A percentile compares a stretch with the other conserved stretches of the same genome.
Evolutionary conservation across 2,888 invertebrate genomes (phyloP).

Genomic region (Isoperla grammatica): DNA sequence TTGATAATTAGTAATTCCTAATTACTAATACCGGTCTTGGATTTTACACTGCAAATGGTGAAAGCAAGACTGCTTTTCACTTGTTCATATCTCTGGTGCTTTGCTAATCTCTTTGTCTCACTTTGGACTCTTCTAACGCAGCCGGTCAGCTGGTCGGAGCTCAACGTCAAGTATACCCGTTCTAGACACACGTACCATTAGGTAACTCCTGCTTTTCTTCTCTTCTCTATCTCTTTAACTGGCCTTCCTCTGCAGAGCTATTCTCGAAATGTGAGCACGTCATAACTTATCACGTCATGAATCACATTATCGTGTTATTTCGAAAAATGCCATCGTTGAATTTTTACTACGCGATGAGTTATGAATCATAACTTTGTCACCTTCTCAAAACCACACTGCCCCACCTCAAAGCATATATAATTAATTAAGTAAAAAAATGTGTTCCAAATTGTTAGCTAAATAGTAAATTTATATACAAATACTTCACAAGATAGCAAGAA

Average conservation of each 20-base stretch:
- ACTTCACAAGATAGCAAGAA: no score
- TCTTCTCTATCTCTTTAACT: neutral
- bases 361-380: no score
- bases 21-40: neutral
- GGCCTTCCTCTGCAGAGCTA: neutral
- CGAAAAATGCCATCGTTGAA: no score
- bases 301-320: no score
- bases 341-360: no score
- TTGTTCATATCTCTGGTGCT: neutral
- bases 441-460: no score
- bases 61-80: neutral
- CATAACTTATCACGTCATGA: no score
- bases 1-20: neutral
- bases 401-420: no score
- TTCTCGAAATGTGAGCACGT: no score
- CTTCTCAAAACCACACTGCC: no score
- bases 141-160: constrained; percentile 35
- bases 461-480: no score
- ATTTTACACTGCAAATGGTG: neutral
- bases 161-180: constrained; percentile 44
- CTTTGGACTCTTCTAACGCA: constrained; percentile 20
- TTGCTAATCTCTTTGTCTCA: neutral
- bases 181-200: constrained; percentile 39
- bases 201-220: constrained; percentile 37
- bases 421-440: no score